Percentiles rank a stretch among this genome's conserved stretches.
phyloP scores from a whole-genome alignment of 2,888 invertebrate genomes.

The Euzophera pinguis region DNA sequence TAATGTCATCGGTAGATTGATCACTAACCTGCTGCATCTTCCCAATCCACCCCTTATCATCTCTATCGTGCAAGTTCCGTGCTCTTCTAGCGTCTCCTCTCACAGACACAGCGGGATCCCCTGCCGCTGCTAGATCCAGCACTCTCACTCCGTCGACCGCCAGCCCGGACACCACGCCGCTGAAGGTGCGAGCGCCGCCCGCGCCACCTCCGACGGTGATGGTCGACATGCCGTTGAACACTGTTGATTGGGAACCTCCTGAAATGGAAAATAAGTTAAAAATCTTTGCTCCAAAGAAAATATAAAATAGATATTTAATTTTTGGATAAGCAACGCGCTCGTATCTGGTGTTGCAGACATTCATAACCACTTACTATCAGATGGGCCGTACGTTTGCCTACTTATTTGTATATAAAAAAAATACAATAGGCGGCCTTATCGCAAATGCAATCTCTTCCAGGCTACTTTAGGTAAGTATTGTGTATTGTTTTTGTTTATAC shows the following conservation, averaged over 20 bases:
- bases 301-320: too few relatives aligned
- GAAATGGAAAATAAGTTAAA: slow-evolving; percentile 24
- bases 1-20: too few relatives aligned
- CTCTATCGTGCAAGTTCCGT: slow-evolving; percentile 86
- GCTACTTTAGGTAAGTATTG: too few relatives aligned
- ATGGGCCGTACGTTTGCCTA: too few relatives aligned
- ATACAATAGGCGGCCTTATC: too few relatives aligned
- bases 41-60: slow-evolving; percentile 76
- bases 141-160: slow-evolving; percentile 92
- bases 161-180: slow-evolving; percentile 93
- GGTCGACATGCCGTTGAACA: slow-evolving; percentile 95
- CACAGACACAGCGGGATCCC: slow-evolving; percentile 87
- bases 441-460: too few relatives aligned
- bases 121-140: slow-evolving; percentile 91
- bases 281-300: too few relatives aligned
- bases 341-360: too few relatives aligned
- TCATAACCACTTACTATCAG: too few relatives aligned
- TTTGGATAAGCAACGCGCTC: too few relatives aligned
- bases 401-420: too few relatives aligned
- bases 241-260: slow-evolving; percentile 91
- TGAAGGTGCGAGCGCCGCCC: slow-evolving; percentile 88
- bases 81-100: slow-evolving; percentile 91
- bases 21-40: slow-evolving; percentile 89
- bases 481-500: too few relatives aligned
- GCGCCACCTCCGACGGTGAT: slow-evolving; percentile 90